These are phyloP conservation scores for Pangasianodon hypophthalmus DNA, from an alignment of 2,113 vertebrate species.

Conservation along the genomic window DNA sequence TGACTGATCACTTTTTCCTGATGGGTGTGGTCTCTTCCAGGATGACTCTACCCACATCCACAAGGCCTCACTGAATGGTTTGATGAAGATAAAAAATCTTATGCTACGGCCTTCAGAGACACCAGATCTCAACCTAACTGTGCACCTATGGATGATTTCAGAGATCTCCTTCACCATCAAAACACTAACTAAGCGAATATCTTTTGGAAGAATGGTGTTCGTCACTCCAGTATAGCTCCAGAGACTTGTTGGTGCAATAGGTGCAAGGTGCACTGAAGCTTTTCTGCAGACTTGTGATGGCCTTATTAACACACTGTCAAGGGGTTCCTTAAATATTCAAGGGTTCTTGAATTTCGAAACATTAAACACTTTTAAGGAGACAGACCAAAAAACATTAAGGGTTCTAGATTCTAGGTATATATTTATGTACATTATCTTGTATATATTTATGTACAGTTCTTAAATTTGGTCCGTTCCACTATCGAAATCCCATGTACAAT, in stretches of 20 bases:
- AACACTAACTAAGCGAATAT: not conserved
- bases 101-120: not conserved
- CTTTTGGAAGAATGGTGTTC: not conserved
- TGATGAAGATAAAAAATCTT: not conserved
- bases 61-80: not conserved
- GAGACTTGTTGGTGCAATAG: not conserved
- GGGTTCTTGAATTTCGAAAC: not conserved
- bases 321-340: not conserved
- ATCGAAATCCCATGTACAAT: too few species aligned
- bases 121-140: not conserved
- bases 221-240: not conserved
- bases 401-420: not conserved
- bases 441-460: not conserved
- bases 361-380: not conserved
- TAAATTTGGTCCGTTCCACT: not conserved
- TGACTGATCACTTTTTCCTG: not conserved
- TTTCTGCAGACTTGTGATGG: not conserved
- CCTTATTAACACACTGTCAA: constrained; percentile 1
- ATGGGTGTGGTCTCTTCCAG: not conserved
- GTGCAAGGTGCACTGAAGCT: not conserved
- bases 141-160: not conserved
- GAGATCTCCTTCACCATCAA: not conserved
- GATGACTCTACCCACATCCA: not conserved
- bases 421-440: not conserved
- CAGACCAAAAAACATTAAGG: not conserved